Base-by-base conservation (phyloP, 2,888 invertebrate genomes). In the Cosmopolites sordidus region DNA sequence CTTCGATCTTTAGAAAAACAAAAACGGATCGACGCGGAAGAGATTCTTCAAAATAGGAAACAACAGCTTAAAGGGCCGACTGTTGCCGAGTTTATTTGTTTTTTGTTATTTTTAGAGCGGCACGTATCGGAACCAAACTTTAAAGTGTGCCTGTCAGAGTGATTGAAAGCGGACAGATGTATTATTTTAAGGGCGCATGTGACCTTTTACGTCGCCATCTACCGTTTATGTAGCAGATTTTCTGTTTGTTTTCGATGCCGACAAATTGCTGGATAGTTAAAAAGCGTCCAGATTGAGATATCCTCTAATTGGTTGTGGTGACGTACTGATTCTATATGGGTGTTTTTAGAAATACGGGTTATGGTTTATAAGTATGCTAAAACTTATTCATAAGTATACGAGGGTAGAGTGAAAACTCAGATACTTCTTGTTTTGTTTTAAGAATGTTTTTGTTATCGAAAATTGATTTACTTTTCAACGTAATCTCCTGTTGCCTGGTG, bases 91-190 rank as follows among this genome's bases (percentile, higher is more conserved):
- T 47, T 53, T 54, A 58, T 56, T 62, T 58, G 59, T 65, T 65
- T 66, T 66, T 70, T 71, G 69, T 70, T 71, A 69, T 70, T 71
- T 71, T 69, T 70, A 66, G 68, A 61, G 51, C 45, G 41, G 30
- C 42, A 43, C 52, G 55, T 64, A 64, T 67, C 59, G 62, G 65
- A 66, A 64, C 62, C 60, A 56, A 57, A 60, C 55, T 56, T 61
- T 61, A 51, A 58, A 55, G 55, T 51, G 43, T 40, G 64, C 64
- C 68, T 69, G 72, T 71, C 71, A 70, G 60, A 63, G 64, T 71
- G 72, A 73, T 72, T 70, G 72, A 72, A 68, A 68, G 63, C 67
- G 67, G 71, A 68, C 73, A 73, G 73, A 73, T 72, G 72, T 72
- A 73, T 71, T 72, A 73, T 73, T 69, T 73, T 68, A 71, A 62